Base-by-base conservation (phyloP, 2,797 vertebrate genomes). In the Gambelia wislizenii region DNA sequence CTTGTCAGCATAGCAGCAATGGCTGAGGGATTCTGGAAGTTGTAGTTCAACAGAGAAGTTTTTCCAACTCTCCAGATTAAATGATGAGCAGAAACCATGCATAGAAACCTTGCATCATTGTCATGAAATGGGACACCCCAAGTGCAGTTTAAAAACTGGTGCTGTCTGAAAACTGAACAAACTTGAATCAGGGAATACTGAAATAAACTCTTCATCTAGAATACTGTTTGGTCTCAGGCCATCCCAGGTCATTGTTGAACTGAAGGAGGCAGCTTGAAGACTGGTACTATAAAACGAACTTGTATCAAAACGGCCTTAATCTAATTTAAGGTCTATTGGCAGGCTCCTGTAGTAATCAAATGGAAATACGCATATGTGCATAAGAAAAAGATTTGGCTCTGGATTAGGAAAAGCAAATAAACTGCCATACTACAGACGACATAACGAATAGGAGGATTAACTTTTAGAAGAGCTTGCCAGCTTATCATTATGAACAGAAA, bases 401-500 rank as follows among this genome's bases (percentile, higher is more conserved):
- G 90, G 87, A 94, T 96, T 96, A 94, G 54, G 91, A 87, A 94
- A 96, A 95, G 93, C 90, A 93, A 95, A 96, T 95, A 82, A 91
- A 54, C 54, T 91, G 61, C 89, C 81, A 84, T 83, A 94, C 84
- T 91, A 93, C 54, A 92, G 93, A 79, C 59, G 83, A 88, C 77
- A 94, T 94, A 95, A 90, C 92, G 92, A 95, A 94, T 88, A 91
- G 85, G 64, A 67, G 88, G 89, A 96, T 96, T 96, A 93, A 89
- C 85, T 95, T 96, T 91, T 85, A 92, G 79, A 91, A 94, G 64
- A 88, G 77, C 36, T 94, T 95, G 89, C 91, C 85, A 91, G 88
- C 94, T 93, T 93, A 89, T 90, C 30, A 8, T 89, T 90, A 86
- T 39, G 91, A 90, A 92, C 72, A 86, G 88, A 92, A 92, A 88